phyloP scores from a whole-genome alignment of 2,888 invertebrate genomes.

The Tetragonula carbonaria region DNA sequence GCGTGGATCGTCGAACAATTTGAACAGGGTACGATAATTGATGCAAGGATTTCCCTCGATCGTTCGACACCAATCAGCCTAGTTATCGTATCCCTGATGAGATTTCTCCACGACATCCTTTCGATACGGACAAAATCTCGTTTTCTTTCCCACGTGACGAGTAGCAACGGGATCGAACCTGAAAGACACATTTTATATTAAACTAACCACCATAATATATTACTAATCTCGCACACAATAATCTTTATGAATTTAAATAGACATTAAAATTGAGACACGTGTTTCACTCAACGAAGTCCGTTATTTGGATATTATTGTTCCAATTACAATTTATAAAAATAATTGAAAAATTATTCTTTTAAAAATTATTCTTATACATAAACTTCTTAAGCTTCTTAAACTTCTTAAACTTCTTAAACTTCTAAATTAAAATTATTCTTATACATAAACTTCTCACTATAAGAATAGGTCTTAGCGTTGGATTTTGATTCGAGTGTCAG shows the following conservation, averaged over 20 bases:
- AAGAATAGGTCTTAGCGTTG: background rate
- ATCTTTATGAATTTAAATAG: background rate
- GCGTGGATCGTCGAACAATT: conserved; percentile 24
- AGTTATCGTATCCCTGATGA: conserved; percentile 49
- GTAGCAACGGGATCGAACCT: conserved; percentile 14
- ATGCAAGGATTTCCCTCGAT: conserved; percentile 51
- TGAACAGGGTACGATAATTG: conserved; percentile 26
- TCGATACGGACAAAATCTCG: conserved; percentile 50
- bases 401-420: no score
- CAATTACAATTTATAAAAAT: background rate
- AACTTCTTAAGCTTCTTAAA: no score
- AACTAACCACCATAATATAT: background rate
- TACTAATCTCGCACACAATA: background rate
- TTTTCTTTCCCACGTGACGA: conserved; percentile 41
- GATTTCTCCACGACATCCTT: conserved; percentile 27
- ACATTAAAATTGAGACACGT: background rate
- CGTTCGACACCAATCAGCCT: conserved; percentile 48
- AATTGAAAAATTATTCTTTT: background rate
- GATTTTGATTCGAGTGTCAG: background rate
- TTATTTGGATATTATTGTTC: background rate
- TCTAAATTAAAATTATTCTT: no score
- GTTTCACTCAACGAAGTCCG: background rate
- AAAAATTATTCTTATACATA: no score
- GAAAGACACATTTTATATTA: no score
- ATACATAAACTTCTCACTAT: background rate